These are phyloP conservation scores for Brachionus angularis DNA, from an alignment of 1,140 invertebrate genomes.

Conservation along the genomic window DNA sequence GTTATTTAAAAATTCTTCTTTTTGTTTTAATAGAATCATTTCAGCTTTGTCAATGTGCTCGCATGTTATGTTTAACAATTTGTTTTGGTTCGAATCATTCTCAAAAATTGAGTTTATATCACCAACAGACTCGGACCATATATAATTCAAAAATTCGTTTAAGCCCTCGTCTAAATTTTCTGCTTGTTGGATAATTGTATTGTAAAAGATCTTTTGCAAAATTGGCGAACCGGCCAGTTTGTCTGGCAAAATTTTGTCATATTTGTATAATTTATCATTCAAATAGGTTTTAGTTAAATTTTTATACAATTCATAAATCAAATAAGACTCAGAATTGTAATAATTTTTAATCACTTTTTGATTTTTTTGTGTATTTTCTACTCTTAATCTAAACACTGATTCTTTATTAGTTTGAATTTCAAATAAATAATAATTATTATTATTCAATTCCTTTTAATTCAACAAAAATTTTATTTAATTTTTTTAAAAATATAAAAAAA, in stretches of 20 bases:
- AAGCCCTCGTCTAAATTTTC: neutral
- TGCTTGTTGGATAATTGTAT: neutral
- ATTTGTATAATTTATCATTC: neutral
- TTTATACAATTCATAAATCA: neutral
- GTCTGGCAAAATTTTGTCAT: neutral
- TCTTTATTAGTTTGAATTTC: neutral
- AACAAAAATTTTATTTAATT: neutral
- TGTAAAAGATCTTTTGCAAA: neutral
- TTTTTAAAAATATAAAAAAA: neutral
- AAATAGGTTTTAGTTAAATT: constrained; percentile 14
- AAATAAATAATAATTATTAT: neutral
- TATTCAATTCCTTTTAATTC: neutral
- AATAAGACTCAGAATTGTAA: neutral
- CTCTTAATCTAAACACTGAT: neutral
- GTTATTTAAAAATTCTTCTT: constrained; percentile 46
- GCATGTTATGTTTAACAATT: neutral
- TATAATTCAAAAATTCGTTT: constrained; percentile 48
- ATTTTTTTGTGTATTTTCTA: neutral
- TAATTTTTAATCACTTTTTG: neutral
- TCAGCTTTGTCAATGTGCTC: constrained; percentile 56
- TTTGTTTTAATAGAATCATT: constrained; percentile 50
- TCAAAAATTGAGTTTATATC: constrained; percentile 49
- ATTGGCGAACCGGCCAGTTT: neutral
- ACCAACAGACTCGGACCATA: constrained; percentile 53
- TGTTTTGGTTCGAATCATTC: neutral